Conservation (phyloP, 1,140 invertebrate species). For the Lysiphlebus fabarum region DNA sequence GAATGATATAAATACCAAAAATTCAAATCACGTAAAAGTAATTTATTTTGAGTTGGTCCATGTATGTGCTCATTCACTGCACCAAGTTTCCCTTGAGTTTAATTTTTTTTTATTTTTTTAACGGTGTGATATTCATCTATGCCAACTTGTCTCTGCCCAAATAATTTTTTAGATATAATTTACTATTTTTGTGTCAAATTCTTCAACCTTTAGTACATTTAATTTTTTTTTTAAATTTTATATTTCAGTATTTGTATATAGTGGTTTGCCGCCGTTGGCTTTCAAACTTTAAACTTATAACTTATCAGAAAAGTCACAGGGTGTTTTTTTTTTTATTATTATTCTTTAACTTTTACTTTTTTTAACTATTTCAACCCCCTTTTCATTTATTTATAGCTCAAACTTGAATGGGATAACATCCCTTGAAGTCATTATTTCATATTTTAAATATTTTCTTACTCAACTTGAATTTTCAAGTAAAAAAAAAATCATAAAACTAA, state of each 20-base stretch:
- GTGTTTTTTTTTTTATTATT: neutral
- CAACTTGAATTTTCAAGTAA: too few species aligned
- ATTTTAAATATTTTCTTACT: too few species aligned
- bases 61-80: constrained; percentile 32
- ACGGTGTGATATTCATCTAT: constrained; percentile 27
- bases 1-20: constrained; percentile 18
- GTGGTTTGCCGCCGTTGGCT: neutral
- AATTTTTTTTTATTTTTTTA: constrained; percentile 12
- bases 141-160: constrained; percentile 23
- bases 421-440: too few species aligned
- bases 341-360: constrained; percentile 21
- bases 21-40: constrained; percentile 38
- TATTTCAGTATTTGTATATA: constrained; percentile 3
- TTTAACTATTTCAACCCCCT: neutral
- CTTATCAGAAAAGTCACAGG: constrained; percentile 26
- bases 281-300: constrained; percentile 28
- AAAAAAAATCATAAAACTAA: too few species aligned
- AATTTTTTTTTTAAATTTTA: neutral
- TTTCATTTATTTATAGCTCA: too few species aligned
- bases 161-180: neutral
- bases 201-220: neutral
- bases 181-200: neutral
- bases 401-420: too few species aligned
- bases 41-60: constrained; percentile 37
- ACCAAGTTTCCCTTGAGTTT: constrained; percentile 26